Evolutionary conservation across 2,113 vertebrate species (phyloP), one percentile per base, ranked within the genome.

Genomic region (Dolichallabes microphthalmus): DNA sequence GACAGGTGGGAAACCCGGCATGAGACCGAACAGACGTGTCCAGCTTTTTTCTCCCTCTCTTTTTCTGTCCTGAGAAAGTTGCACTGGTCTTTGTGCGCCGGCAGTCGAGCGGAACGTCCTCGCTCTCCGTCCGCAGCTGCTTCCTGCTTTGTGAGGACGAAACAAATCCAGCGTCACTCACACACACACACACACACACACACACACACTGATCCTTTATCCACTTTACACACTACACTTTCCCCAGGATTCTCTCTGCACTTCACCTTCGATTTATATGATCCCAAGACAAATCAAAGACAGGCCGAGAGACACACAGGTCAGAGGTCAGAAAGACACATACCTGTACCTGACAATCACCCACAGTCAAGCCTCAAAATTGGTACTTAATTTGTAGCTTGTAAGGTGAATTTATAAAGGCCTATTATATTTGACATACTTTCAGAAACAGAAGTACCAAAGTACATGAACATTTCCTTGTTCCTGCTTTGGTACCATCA

Each of bases 61-160:
- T 73, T 45, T 71, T 55, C 10, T 66, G 57, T 71, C 66, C 52
- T 82, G 81, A 82, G 81, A 82, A 82, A 82, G 81, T 82, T 58
- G 30, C 66, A 7, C 81, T 58, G n/a, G 66, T 58, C 64, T 71
- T 82, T 82, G 81, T 82, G 66, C 13, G 30, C 53, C 53, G 32
- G 52, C 53, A 71, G 11, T 58, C 81, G 14, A 82, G 81, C 66
- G 53, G 50, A 82, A 82, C 81, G 81, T 82, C 53, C 52, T 57
- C 53, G 20, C 57, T 25, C 80, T 57, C 80, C 50, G 25, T 82
- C 66, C 81, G 14, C 81, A 82, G 81, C 81, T 82, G 81, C 66
- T 82, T 82, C 81, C 81, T 73, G 81, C 81, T 73, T 82, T 82
- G 81, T 82, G 66, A 73, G 81, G 81, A 71, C 66, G 0, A 39